A percentile compares a stretch with the other conserved stretches of the same genome.
phyloP scores from a whole-genome alignment of 37 sponge, comb jelly and placozoan species.

The Agelas oroides region DNA sequence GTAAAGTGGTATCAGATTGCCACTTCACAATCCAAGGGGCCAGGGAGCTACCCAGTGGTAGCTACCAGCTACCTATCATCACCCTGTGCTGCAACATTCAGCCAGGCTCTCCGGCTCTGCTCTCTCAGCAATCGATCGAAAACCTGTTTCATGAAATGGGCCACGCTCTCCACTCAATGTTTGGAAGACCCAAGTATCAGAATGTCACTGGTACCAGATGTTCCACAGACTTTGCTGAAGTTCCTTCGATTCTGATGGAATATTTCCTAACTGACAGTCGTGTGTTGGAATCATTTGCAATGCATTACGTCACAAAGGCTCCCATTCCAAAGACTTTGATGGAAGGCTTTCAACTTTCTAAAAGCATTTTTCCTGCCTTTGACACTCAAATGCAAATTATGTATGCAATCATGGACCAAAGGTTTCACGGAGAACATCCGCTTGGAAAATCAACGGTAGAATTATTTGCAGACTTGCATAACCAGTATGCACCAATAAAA shows the following conservation, averaged over 20 bases:
- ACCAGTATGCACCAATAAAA: conserved; percentile 43
- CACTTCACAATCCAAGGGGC: conserved; percentile 90
- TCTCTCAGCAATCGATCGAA: conserved; percentile 71
- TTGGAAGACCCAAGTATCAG: conserved; percentile 90
- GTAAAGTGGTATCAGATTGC: conserved; percentile 71
- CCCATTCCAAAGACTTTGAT: conserved; percentile 24
- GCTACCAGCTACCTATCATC: conserved; percentile 86
- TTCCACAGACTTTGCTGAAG: conserved; percentile 93
- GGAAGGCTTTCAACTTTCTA: conserved; percentile 9
- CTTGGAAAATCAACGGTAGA: neutral
- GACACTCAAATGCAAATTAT: conserved; percentile 74
- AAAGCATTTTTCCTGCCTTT: conserved; percentile 61
- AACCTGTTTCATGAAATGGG: conserved; percentile 98
- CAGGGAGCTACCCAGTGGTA: conserved; percentile 10
- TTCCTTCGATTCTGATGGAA: conserved; percentile 96
- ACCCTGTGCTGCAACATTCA: conserved; percentile 72
- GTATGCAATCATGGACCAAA: conserved; percentile 77
- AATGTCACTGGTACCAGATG: conserved; percentile 95
- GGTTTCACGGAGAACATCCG: conserved; percentile 58
- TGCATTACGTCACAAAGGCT: conserved; percentile 49
- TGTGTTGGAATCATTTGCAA: conserved; percentile 71
- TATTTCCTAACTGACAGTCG: conserved; percentile 72
- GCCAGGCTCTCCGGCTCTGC: conserved; percentile 9
- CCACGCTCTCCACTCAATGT: conserved; percentile 93
- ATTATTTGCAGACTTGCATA: conserved; percentile 45